Evolutionary conservation across 1,140 invertebrate species (phyloP).

Genomic region (Drosophila parvula): DNA sequence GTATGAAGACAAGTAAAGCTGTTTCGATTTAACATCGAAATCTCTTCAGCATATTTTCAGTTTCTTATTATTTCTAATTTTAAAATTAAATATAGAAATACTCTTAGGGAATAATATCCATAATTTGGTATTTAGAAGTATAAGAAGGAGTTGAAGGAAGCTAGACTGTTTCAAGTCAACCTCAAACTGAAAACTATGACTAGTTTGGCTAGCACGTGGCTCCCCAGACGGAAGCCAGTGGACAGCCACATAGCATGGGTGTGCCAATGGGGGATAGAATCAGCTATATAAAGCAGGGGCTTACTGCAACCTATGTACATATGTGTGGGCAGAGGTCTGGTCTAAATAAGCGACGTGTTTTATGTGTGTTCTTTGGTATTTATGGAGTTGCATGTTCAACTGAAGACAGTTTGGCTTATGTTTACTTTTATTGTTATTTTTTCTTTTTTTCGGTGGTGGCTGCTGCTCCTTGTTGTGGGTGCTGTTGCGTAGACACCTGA

Average conservation of each 20-base stretch:
- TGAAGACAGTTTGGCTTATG: conserved; percentile 43
- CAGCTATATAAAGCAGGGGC: neutral
- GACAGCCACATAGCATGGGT: conserved; percentile 21
- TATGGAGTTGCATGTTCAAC: conserved; percentile 72
- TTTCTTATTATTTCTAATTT: too few relatives aligned
- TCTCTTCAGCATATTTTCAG: too few relatives aligned
- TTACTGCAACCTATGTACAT: neutral
- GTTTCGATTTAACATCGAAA: too few relatives aligned
- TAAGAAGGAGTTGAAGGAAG: neutral
- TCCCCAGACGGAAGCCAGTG: conserved; percentile 39
- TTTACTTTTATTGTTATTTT: conserved; percentile 18
- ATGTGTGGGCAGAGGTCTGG: conserved; percentile 42
- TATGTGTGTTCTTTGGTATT: conserved; percentile 58
- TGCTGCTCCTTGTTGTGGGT: conserved; percentile 25
- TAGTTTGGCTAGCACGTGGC: conserved; percentile 33
- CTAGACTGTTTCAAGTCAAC: conserved; percentile 15
- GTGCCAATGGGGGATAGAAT: conserved; percentile 10
- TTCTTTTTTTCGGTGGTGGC: conserved; percentile 9
- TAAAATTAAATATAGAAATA: too few relatives aligned
- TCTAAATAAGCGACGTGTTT: conserved; percentile 64
- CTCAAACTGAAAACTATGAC: conserved; percentile 12
- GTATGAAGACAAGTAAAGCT: too few relatives aligned
- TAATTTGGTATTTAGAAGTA: too few relatives aligned
- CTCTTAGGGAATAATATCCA: too few relatives aligned
- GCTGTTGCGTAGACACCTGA: conserved; percentile 22